Evolutionary conservation across 2,113 vertebrate species (phyloP).

Genomic region (Lycaon pictus): DNA sequence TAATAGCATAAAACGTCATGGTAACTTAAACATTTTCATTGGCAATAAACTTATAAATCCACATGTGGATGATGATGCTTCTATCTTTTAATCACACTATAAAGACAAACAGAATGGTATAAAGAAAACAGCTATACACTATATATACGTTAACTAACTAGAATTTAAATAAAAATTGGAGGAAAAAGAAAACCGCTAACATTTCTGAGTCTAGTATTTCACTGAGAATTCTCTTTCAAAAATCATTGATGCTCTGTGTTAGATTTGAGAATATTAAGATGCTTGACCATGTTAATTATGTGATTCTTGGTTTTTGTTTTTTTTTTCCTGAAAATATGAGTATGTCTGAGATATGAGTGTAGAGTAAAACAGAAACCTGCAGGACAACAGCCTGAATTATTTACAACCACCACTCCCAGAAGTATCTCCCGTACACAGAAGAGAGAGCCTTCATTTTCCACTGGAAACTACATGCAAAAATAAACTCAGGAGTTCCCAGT

Average conservation of each 20-base stretch:
- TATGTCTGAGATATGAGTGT: background rate
- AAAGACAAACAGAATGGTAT: background rate
- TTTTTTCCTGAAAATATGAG: background rate
- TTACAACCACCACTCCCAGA: background rate
- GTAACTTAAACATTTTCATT: background rate
- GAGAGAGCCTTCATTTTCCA: background rate
- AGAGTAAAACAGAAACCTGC: background rate
- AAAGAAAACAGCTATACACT: background rate
- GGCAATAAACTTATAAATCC: background rate
- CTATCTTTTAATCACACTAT: background rate
- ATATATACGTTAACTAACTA: background rate
- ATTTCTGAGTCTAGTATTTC: background rate
- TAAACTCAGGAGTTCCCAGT: background rate
- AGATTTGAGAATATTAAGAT: background rate
- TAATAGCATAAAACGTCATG: background rate
- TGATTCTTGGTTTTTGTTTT: background rate
- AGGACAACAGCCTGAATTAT: background rate
- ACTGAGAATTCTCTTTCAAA: background rate
- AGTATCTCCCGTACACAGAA: background rate
- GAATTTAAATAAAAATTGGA: background rate
- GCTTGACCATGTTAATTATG: background rate
- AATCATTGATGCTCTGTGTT: background rate
- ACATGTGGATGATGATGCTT: background rate
- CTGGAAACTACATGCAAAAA: background rate
- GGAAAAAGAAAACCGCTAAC: background rate